Evolutionary conservation across 2,888 invertebrate species (phyloP).

Genomic region (Leptinotarsa tumamoca): DNA sequence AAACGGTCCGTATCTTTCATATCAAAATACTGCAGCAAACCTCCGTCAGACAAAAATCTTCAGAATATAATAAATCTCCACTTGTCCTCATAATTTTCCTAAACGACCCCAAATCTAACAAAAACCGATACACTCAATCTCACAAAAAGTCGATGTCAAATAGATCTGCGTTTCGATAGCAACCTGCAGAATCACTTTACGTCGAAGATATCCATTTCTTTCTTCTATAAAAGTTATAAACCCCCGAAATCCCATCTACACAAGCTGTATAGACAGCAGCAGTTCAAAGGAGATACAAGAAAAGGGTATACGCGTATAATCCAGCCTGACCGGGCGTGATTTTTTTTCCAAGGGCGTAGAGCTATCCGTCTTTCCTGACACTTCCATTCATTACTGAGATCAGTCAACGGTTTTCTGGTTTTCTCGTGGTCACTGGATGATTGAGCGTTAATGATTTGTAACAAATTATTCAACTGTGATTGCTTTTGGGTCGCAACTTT

Average conservation of each 20-base stretch:
- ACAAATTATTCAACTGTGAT: too few relatives aligned
- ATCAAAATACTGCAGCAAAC: too few relatives aligned
- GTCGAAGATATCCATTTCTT: constrained; percentile 1
- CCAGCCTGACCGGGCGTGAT: constrained; percentile 14
- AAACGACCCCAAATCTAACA: background rate
- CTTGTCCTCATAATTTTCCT: background rate
- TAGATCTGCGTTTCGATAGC: constrained; percentile 6
- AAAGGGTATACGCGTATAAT: constrained; percentile 15
- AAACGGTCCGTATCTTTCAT: too few relatives aligned
- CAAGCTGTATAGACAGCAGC: constrained; percentile 11
- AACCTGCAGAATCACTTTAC: constrained; percentile 15
- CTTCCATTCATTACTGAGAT: background rate
- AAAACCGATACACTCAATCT: constrained; percentile 16
- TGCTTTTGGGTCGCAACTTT: too few relatives aligned
- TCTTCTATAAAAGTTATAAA: constrained; percentile 15
- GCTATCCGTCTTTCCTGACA: constrained; percentile 7
- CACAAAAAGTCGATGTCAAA: constrained; percentile 8
- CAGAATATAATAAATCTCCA: background rate
- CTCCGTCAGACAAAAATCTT: background rate
- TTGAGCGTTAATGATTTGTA: background rate
- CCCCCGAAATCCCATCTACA: constrained; percentile 8
- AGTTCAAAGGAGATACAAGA: constrained; percentile 13
- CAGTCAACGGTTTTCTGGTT: background rate
- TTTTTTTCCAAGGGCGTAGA: constrained; percentile 4
- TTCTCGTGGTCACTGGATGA: background rate